phyloP scores from a whole-genome alignment of 1,140 invertebrate genomes.

The Drosophila pseudoobscura region DNA sequence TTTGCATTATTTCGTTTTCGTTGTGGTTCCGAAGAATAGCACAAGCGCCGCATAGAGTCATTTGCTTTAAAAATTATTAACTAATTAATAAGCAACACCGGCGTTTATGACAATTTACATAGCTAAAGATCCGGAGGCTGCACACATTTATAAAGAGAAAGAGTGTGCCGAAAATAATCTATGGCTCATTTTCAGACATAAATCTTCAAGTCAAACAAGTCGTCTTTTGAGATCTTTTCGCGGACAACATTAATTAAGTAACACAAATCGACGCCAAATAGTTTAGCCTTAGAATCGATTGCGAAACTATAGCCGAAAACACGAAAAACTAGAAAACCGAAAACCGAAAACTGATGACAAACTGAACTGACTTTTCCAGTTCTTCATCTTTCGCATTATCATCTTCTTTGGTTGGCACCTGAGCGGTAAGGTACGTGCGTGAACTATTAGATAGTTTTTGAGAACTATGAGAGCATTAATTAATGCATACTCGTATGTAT shows the following conservation, averaged over 20 bases:
- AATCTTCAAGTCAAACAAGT: conserved; percentile 59
- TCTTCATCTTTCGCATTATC: conserved; percentile 36
- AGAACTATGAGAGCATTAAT: conserved; percentile 28
- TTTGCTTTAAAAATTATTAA: conserved; percentile 40
- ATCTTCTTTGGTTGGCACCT: conserved; percentile 12
- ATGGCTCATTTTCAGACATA: conserved; percentile 42
- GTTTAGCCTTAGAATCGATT: conserved; percentile 68
- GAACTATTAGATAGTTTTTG: conserved; percentile 48
- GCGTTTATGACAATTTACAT: conserved; percentile 34
- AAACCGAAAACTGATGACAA: conserved; percentile 12
- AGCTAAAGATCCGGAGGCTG: background rate
- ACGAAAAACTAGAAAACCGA: conserved; percentile 62
- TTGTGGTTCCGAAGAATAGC: background rate
- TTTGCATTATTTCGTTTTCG: conserved; percentile 34
- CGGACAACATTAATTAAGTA: conserved; percentile 67
- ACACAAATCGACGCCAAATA: conserved; percentile 57
- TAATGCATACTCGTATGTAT: conserved; percentile 9
- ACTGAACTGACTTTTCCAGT: conserved; percentile 42
- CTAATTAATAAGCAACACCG: conserved; percentile 41
- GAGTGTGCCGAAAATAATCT: conserved; percentile 44
- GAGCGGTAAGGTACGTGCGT: conserved; percentile 29
- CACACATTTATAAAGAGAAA: conserved; percentile 13
- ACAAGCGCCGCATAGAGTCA: background rate
- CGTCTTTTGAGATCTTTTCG: conserved; percentile 31
- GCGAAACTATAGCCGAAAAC: conserved; percentile 52